phyloP scores from a whole-genome alignment of 2,797 vertebrate species.

The Liparis tanakae region DNA sequence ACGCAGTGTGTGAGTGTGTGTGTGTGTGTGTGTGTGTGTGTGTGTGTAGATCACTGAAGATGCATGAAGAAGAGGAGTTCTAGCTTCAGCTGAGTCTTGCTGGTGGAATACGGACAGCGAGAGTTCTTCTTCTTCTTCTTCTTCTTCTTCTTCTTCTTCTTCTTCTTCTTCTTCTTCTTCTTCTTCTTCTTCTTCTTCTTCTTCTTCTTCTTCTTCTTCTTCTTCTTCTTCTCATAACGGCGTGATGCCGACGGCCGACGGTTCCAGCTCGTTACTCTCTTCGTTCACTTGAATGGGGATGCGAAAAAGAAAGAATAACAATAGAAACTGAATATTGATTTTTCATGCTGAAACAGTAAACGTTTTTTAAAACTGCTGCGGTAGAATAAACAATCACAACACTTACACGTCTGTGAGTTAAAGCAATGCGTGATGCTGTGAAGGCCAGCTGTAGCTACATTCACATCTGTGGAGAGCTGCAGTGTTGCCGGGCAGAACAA shows the following conservation, averaged over 20 bases:
- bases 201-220: too few species aligned
- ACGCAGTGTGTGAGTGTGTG: not conserved
- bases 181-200: too few species aligned
- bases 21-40: too few species aligned
- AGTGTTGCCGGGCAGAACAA: slow-evolving; percentile 54
- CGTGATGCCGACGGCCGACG: too few species aligned
- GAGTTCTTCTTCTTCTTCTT: not conserved
- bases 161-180: too few species aligned
- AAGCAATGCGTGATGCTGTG: slow-evolving; percentile 36
- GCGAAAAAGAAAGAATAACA: not conserved
- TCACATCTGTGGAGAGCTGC: slow-evolving; percentile 54
- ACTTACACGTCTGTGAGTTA: slow-evolving; percentile 31
- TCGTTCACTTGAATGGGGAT: not conserved
- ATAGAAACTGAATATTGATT: slow-evolving; percentile 14
- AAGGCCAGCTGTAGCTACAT: slow-evolving; percentile 56
- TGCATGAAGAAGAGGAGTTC: not conserved
- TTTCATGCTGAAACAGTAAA: slow-evolving; percentile 28
- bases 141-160: too few species aligned
- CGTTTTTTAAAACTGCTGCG: not conserved
- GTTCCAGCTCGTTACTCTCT: slow-evolving; percentile 19
- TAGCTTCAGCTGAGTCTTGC: not conserved
- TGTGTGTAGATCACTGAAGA: not conserved
- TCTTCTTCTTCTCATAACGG: too few species aligned
- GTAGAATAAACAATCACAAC: slow-evolving; percentile 9
- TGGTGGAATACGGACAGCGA: not conserved